Evolutionary conservation across 2,888 invertebrate genomes (phyloP).

Genomic region (Heliconius hortense): DNA sequence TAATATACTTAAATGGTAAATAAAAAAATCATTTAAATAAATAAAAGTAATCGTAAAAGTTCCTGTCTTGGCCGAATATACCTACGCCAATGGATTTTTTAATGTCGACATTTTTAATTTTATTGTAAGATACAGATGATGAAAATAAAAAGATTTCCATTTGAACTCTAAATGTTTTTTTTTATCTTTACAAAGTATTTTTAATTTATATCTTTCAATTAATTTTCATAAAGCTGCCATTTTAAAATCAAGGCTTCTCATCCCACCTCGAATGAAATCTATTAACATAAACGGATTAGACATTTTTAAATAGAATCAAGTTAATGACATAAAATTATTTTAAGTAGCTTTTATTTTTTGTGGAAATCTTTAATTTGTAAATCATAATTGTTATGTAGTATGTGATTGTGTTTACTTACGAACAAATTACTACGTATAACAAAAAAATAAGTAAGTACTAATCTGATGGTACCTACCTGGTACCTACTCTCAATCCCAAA

Average conservation of each 20-base stretch:
- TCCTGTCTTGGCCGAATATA: too few species aligned
- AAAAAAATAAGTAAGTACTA: not conserved
- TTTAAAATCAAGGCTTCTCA: conserved; percentile 1
- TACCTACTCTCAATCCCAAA: too few species aligned
- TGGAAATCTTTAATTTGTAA: not conserved
- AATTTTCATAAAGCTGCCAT: not conserved
- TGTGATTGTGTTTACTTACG: not conserved
- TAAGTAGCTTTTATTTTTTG: not conserved
- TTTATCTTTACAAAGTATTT: not conserved
- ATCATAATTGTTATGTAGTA: not conserved
- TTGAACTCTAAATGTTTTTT: too few species aligned
- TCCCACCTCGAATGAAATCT: not conserved
- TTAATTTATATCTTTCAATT: not conserved
- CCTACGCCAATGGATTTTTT: too few species aligned
- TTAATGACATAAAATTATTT: not conserved
- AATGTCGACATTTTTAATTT: too few species aligned
- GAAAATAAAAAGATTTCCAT: too few species aligned
- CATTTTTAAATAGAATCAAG: not conserved
- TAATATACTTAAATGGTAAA: too few species aligned
- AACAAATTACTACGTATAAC: not conserved
- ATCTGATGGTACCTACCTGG: not conserved
- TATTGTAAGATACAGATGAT: too few species aligned
- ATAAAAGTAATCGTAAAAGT: too few species aligned
- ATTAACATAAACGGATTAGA: not conserved
- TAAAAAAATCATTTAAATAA: too few species aligned